Evolutionary conservation across 2,113 vertebrate species (phyloP).

Genomic region (Carettochelys insculpta): DNA sequence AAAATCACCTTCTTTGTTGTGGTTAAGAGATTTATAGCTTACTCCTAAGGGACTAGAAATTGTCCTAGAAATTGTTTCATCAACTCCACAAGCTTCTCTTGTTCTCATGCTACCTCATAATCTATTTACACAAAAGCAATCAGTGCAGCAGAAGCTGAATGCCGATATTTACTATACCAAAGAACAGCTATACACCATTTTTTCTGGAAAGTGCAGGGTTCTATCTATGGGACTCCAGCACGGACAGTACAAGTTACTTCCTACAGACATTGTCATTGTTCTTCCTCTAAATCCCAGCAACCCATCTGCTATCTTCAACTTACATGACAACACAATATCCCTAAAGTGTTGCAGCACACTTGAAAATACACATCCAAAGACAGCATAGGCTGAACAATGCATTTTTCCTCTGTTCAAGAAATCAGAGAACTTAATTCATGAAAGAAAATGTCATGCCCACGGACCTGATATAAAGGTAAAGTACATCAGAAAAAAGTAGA

Average conservation of each 20-base stretch:
- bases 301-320: background rate
- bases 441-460: background rate
- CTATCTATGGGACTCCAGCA: background rate
- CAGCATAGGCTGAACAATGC: background rate
- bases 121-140: background rate
- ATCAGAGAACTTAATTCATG: background rate
- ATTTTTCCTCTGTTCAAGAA: background rate
- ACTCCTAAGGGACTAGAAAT: background rate
- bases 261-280: background rate
- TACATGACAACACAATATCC: background rate
- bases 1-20: background rate
- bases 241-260: background rate
- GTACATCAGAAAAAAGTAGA: background rate
- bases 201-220: background rate
- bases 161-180: background rate
- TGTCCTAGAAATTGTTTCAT: background rate
- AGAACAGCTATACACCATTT: background rate
- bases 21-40: background rate
- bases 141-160: background rate
- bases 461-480: background rate
- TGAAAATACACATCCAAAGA: background rate
- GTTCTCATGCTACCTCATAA: background rate
- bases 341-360: background rate
- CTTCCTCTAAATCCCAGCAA: background rate
- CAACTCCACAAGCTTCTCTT: background rate